Base-by-base conservation (phyloP, 2,888 invertebrate genomes). In the Epiblema foenella region DNA sequence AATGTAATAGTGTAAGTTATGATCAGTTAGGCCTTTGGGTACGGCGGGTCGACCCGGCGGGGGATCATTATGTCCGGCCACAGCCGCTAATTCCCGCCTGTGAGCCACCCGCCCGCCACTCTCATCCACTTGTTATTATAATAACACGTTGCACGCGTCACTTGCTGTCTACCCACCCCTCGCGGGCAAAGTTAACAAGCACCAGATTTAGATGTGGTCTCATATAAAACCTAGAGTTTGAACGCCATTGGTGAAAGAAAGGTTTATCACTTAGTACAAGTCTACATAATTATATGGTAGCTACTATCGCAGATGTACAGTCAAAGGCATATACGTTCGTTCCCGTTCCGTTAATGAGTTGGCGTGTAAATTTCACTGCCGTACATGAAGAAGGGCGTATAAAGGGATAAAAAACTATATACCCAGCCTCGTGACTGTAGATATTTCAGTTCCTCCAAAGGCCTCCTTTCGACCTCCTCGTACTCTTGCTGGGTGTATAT, bases 401-500 rank as follows among this genome's bases (percentile, higher is more conserved):
- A 24, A 24, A 24, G 24, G 12, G 46, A 8, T n/a, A n/a, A 8
- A 18, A 20, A 37, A n/a, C n/a, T 65, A 56, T 11, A 42, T 64
- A 97, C 96, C 91, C 95, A 88, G 79, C 96, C 96, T 79, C 95
- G 94, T 24, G 95, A 94, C 75, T 96, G 94, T 85, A 96, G 86
- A 75, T 94, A 94, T 80, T 94, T 94, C 51, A 96, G 86, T 85
- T 97, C 96, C 74, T 95, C 95, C 72, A 95, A 94, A 12, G 95
- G 93, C 60, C 93, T 91, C 33, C 91, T 94, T 82, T 96, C 95
- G 77, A 95, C 98, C 76, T 96, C 95, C 66, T 96, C 94, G 77
- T 98, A 97, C 82, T 99, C 99, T 72, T 97, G 95, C 77, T 96
- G 96, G 0, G 97, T 95, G 85, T 96, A 99, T 42, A 97, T 95